Conservation (phyloP, 2,888 invertebrate species). For the Tillus elongatus region DNA sequence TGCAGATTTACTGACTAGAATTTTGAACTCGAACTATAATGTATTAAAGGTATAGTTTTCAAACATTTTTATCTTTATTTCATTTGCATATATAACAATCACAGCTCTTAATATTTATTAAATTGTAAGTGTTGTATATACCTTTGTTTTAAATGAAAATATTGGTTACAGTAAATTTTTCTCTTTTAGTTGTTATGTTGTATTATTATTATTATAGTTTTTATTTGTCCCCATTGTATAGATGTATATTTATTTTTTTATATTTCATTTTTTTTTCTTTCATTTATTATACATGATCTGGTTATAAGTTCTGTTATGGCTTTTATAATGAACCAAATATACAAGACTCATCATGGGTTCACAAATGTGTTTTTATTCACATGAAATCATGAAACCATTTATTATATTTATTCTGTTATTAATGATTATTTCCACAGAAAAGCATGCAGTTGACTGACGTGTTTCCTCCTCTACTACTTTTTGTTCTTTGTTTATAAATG, state of each 20-base stretch:
- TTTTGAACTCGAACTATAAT: too few relatives aligned
- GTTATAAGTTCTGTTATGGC: constrained; percentile 29
- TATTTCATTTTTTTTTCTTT: constrained; percentile 15
- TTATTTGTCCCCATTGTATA: constrained; percentile 11
- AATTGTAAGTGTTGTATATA: not conserved
- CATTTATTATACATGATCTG: constrained; percentile 10
- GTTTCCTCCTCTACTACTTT: too few relatives aligned
- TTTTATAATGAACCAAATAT: constrained; percentile 20
- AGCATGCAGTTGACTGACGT: too few relatives aligned
- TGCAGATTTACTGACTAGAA: too few relatives aligned
- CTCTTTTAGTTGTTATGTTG: constrained; percentile 7
- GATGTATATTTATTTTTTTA: constrained; percentile 16
- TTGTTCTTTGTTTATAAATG: too few relatives aligned
- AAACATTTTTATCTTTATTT: too few relatives aligned
- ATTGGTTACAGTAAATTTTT: constrained; percentile 8
- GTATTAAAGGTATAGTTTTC: too few relatives aligned
- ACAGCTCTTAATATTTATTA: not conserved
- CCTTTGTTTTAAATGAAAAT: not conserved
- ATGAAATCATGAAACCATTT: too few relatives aligned
- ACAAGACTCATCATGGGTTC: constrained; percentile 14
- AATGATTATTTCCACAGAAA: too few relatives aligned
- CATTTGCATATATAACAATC: too few relatives aligned
- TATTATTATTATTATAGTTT: constrained; percentile 13
- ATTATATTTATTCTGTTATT: too few relatives aligned
- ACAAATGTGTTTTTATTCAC: too few relatives aligned